These are phyloP conservation scores for Pristionchus pacificus DNA, from an alignment of 1,140 invertebrate species.

Conservation along the genomic window DNA sequence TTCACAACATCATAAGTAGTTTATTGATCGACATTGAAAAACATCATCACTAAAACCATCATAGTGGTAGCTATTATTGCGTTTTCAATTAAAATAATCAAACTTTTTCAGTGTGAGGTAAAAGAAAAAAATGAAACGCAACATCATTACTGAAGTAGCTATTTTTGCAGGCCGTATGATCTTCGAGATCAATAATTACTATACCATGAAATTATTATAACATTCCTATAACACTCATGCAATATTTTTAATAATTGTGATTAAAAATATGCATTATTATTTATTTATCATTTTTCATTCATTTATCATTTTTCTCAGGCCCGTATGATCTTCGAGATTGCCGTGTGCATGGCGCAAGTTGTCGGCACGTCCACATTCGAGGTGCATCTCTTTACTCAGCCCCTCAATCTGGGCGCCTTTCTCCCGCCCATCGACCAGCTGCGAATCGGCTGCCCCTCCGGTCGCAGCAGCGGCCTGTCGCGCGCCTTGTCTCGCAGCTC, in stretches of 20 bases:
- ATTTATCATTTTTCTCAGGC: constrained; percentile 16
- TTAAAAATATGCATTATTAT: no score
- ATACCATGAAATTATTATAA: no score
- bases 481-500: background rate
- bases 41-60: no score
- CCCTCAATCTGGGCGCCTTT: no score
- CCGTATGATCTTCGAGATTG: constrained; percentile 46
- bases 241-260: no score
- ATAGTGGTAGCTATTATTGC: constrained; percentile 6
- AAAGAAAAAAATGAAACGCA: background rate
- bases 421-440: no score
- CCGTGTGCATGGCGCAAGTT: constrained; percentile 43
- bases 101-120: constrained; percentile 1
- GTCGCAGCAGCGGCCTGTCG: constrained; percentile 29
- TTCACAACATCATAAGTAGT: constrained; percentile 2
- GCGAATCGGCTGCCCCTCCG: constrained; percentile 31
- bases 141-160: background rate
- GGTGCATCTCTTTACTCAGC: constrained; percentile 35
- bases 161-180: background rate
- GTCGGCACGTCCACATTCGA: constrained; percentile 43
- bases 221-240: no score
- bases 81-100: background rate
- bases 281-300: no score
- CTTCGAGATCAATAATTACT: no score
- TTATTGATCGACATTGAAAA: constrained; percentile 12